Evolutionary conservation across 2,113 vertebrate species (phyloP), one percentile per base, ranked within the genome.

Genomic region (Aphyosemion australe): DNA sequence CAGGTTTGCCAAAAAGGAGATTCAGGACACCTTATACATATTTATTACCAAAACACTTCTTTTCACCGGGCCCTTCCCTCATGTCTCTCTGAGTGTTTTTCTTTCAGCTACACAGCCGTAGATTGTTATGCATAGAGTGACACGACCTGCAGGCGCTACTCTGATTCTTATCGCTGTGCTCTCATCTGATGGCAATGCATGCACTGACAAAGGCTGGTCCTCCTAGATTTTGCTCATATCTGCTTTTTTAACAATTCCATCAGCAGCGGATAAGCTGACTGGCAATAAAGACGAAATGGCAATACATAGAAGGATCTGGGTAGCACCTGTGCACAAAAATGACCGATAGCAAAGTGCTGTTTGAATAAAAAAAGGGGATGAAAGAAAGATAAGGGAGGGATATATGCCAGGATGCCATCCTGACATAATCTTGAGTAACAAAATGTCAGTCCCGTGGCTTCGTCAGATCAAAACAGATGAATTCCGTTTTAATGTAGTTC

Each of bases 161-260:
- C 76, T 72, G 88, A 91, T 90, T 89, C 83, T 90, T 92, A 93
- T 92, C 91, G 19, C 34, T 65, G 41, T 57, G 66, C 81, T 80
- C 83, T 76, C 86, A 89, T 91, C 89, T 87, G 91, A 93, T 91
- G 85, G 83, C 78, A 89, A 90, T 65, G 76, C 75, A 68, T 82
- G 74, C 78, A 80, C 83, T 57, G 72, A 88, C 86, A 91, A 89
- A 88, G 76, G 84, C 83, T 43, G 79, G 80, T 75, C 76, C 90
- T 88, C 75, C 85, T 56, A 76, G 80, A 87, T 82, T 87, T 76
- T 77, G 75, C 81, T 86, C 83, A 67, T 88, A 90, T 90, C 85
- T 86, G 76, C 82, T 78, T 90, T 48, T 90, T 90, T 88, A 91
- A 92, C 83, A 78, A 89, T 90, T 91, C 88, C 88, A 86, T 91